Evolutionary conservation across 2,113 vertebrate species (phyloP), one percentile per base, ranked within the genome.

Genomic region (Columbina picui): DNA sequence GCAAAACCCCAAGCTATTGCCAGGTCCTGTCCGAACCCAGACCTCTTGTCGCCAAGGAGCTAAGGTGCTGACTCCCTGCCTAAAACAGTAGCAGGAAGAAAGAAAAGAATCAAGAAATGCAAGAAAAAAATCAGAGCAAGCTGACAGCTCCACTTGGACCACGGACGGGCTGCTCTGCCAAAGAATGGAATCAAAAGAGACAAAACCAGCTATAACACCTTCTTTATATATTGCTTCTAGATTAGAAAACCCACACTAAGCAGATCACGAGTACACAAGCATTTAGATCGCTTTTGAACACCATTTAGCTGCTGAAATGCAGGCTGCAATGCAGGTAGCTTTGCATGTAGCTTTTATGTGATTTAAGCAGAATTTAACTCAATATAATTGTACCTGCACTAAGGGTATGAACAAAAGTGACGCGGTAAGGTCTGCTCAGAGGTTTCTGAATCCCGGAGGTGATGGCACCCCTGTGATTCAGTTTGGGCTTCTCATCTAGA

Each of bases 241-340:
- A 86, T 81, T 77, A 95, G 91, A 69, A 90, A 81, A 87, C 34
- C 30, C 16, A 16, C 50, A 39, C 63, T 74, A 60, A 90, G 1
- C 4, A 67, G 69, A 77, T 53, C 68, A 59, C 0, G 0, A 3
- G 36, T 50, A 59, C 2, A 0, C 50, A 61, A 0, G 0, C 27
- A 53, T 84, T 89, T 45, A 80, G 50, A 36, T n/a, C 38, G 41
- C 55, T 81, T 95, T 84, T 69, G 50, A 89, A 89, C 7, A 57
- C 14, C 36, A 49, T 56, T 88, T 80, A 65, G 53, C 57, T 68
- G 55, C 71, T 86, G 65, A 84, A 80, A 86, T 23, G 69, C 21
- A 82, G 0, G 2, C 47, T 75, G 69, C 55, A 87, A 84, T 84
- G 60, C 60, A 71, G 45, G 50, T 68, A 55, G 29, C 56, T 88